These are phyloP conservation scores for Crambe crambe DNA, from an alignment of 37 sponge, comb jelly and placozoan genomes.

Conservation along the genomic window DNA sequence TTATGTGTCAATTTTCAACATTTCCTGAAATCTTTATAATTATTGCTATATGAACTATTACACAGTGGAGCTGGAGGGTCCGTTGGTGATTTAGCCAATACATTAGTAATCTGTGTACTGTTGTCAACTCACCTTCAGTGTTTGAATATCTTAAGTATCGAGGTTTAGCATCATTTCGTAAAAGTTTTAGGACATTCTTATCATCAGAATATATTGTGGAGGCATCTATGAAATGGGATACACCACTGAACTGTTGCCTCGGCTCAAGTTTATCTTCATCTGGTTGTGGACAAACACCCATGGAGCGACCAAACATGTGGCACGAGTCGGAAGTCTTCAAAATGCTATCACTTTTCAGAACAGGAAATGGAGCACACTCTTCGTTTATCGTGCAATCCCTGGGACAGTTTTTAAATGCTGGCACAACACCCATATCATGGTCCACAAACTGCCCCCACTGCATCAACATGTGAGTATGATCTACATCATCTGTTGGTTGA, in stretches of 20 bases:
- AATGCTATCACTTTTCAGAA: conserved; percentile 37
- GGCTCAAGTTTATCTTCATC: background rate
- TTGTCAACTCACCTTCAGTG: too few species aligned
- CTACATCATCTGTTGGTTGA: conserved; percentile 36
- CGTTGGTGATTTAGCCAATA: too few species aligned
- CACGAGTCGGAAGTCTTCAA: too few species aligned
- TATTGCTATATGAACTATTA: too few species aligned
- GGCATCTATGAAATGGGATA: conserved; percentile 85
- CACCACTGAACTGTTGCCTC: conserved; percentile 74
- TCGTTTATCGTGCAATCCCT: conserved; percentile 20
- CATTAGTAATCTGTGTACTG: too few species aligned
- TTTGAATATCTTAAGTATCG: too few species aligned
- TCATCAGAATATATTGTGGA: conserved; percentile 71
- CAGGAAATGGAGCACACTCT: conserved; percentile 51
- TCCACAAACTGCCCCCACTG: conserved; percentile 95
- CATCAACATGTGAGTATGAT: conserved; percentile 77
- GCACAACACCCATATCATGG: conserved; percentile 74
- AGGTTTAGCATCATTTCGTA: conserved; percentile 9
- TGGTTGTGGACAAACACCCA: background rate
- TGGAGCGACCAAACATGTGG: conserved; percentile 31
- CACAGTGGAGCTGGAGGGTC: too few species aligned
- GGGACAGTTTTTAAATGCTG: conserved; percentile 13
- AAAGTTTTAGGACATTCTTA: too few species aligned
- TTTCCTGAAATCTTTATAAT: too few species aligned
- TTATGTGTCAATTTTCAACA: too few species aligned